Evolutionary conservation across 2,797 vertebrate species (phyloP).

Genomic region (Sebastes vulpes): DNA sequence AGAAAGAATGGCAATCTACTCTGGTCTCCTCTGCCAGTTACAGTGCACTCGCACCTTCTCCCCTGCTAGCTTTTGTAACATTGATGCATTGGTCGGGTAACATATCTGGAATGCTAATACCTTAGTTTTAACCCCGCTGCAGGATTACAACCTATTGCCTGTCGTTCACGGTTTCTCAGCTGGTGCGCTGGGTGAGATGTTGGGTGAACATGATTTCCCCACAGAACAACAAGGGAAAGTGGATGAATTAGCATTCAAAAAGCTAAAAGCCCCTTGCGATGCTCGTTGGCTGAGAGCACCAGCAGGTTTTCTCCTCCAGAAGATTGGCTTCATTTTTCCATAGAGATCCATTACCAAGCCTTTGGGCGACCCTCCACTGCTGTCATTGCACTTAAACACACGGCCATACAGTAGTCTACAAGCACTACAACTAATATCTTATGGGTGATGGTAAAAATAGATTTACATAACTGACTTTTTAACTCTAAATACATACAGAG

Average conservation of each 20-base stretch:
- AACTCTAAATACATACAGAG: slow-evolving; percentile 13
- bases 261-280: slow-evolving; percentile 75
- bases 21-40: slow-evolving; percentile 60
- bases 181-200: slow-evolving; percentile 56
- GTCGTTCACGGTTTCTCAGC: slow-evolving; percentile 63
- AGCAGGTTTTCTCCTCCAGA: slow-evolving; percentile 63
- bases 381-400: slow-evolving; percentile 58
- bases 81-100: slow-evolving; percentile 77
- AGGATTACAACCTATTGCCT: slow-evolving; percentile 79
- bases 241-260: slow-evolving; percentile 81
- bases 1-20: slow-evolving; percentile 53
- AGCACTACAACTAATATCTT: slow-evolving; percentile 32
- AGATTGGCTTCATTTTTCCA: slow-evolving; percentile 79
- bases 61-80: slow-evolving; percentile 72
- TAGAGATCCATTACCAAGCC: slow-evolving; percentile 71
- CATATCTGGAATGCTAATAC: slow-evolving; percentile 82
- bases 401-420: slow-evolving; percentile 28
- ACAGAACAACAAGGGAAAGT: slow-evolving; percentile 71
- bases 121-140: slow-evolving; percentile 53
- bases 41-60: slow-evolving; percentile 60
- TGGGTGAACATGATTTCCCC: slow-evolving; percentile 77
- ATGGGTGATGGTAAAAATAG: slow-evolving; percentile 28
- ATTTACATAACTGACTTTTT: slow-evolving; percentile 33
- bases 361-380: slow-evolving; percentile 60
- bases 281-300: slow-evolving; percentile 45